Evolutionary conservation across 2,113 vertebrate genomes (phyloP).

Genomic region (Promerops cafer): DNA sequence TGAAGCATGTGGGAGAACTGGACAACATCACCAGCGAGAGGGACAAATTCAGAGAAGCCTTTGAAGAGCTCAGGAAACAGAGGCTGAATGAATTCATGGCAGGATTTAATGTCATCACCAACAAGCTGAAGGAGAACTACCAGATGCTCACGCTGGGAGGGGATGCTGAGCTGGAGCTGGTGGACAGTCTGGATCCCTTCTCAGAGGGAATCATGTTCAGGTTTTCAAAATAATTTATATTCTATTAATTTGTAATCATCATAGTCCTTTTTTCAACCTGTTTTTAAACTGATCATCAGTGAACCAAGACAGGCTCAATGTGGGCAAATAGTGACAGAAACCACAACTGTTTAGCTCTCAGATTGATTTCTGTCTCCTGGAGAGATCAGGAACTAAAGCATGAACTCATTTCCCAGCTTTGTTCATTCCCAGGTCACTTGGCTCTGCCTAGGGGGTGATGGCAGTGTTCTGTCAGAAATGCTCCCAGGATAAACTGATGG

Average conservation of each 20-base stretch:
- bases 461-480: neutral
- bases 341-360: neutral
- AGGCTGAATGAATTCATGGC: conserved; percentile 97
- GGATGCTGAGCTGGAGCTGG: conserved; percentile 94
- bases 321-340: neutral
- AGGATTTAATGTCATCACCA: conserved; percentile 94
- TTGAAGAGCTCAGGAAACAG: conserved; percentile 88
- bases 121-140: conserved; percentile 98
- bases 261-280: neutral
- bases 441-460: fast-evolving
- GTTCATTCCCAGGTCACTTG: neutral
- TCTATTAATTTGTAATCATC: neutral
- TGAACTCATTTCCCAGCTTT: neutral
- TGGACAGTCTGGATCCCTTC: conserved; percentile 97
- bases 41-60: conserved; percentile 84
- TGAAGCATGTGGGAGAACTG: conserved; percentile 88
- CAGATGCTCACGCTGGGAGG: conserved; percentile 97
- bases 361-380: neutral
- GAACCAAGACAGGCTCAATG: neutral
- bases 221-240: conserved; percentile 51
- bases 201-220: conserved; percentile 98
- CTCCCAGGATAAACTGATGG: neutral
- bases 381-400: neutral
- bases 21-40: conserved; percentile 87
- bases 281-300: neutral